phyloP scores from a whole-genome alignment of 2,113 vertebrate genomes.

The Hydropotes inermis region DNA sequence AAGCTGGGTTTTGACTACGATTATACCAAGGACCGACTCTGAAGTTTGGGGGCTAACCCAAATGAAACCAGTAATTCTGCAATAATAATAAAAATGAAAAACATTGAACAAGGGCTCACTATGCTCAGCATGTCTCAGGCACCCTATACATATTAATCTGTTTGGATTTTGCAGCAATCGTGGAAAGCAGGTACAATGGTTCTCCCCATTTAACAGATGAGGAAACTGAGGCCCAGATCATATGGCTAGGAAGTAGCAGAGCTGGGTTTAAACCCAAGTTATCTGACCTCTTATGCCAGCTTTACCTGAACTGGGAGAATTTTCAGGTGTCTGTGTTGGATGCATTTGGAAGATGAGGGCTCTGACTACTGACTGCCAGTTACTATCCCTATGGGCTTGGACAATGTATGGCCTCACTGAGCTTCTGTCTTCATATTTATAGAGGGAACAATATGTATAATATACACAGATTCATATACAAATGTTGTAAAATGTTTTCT shows the following conservation, averaged over 20 bases:
- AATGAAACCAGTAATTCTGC: neutral
- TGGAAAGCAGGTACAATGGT: neutral
- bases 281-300: neutral
- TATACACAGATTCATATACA: neutral
- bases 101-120: neutral
- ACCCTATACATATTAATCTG: neutral
- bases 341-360: neutral
- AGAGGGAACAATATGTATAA: neutral
- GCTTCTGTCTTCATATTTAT: neutral
- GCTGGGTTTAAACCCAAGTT: neutral
- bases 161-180: neutral
- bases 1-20: neutral
- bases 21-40: neutral
- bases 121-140: neutral
- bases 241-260: neutral
- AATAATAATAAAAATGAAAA: neutral
- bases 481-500: neutral
- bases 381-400: neutral
- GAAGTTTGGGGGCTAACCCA: neutral
- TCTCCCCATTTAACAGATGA: neutral
- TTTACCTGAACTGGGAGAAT: neutral
- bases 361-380: neutral
- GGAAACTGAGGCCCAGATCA: neutral
- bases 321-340: neutral
- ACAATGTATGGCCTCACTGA: neutral